A percentile compares a stretch with the other conserved stretches of the same genome.
These are phyloP conservation scores for Chrosomus eos DNA, from an alignment of 2,797 vertebrate species.

Conservation along the genomic window DNA sequence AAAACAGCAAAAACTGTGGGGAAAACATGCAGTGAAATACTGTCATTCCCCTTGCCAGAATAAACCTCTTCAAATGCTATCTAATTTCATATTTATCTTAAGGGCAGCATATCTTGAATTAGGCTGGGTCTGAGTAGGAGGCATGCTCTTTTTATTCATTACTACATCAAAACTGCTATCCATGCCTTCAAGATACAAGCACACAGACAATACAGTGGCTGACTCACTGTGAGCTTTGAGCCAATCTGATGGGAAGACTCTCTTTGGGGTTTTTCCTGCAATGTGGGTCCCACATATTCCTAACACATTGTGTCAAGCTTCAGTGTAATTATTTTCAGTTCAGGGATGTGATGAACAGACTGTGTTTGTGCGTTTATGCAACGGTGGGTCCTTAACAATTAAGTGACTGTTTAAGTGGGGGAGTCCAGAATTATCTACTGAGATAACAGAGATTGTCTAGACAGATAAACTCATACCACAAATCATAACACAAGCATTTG, in stretches of 20 bases:
- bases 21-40: not conserved
- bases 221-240: slow-evolving; percentile 51
- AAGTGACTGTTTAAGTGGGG: slow-evolving; percentile 5
- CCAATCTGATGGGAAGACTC: slow-evolving; percentile 31
- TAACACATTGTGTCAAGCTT: slow-evolving; percentile 15
- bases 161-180: slow-evolving; percentile 42
- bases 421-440: not conserved
- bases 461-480: slow-evolving; percentile 19
- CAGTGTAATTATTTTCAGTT: slow-evolving; percentile 20
- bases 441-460: slow-evolving; percentile 30
- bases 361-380: not conserved
- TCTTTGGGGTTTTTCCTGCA: not conserved
- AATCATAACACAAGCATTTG: not conserved
- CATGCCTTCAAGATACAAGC: slow-evolving; percentile 44
- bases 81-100: slow-evolving; percentile 43
- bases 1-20: not conserved
- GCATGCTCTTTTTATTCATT: slow-evolving; percentile 49
- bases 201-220: slow-evolving; percentile 50
- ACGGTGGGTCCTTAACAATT: not conserved
- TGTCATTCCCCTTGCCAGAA: not conserved
- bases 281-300: slow-evolving; percentile 32
- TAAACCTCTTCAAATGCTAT: slow-evolving; percentile 35
- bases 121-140: slow-evolving; percentile 41
- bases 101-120: slow-evolving; percentile 51
- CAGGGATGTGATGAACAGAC: slow-evolving; percentile 25